Evolutionary conservation across 2,797 vertebrate genomes (phyloP), one percentile per base, ranked within the genome.

Genomic region (Megaceryle alcyon): DNA sequence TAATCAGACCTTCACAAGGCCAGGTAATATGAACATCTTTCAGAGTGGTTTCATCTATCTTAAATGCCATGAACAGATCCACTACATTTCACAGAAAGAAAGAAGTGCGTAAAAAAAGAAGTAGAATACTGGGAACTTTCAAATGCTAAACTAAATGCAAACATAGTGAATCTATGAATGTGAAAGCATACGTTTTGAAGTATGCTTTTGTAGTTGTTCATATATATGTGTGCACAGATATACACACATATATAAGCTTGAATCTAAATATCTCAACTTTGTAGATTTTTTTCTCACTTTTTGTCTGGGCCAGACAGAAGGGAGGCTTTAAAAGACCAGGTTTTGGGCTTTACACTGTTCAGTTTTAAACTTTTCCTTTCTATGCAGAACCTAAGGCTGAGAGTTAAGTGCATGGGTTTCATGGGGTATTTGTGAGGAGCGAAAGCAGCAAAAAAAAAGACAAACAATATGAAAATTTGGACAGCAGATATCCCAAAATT

Each of bases 1-100:
- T 90, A 97, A 97, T 98, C 96, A 98, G 93, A 97, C 48, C 76
- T 89, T 97, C 90, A 97, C 79, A 96, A 94, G 88, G 69, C 93
- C 87, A 94, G 87, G 92, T 95, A 96, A 94, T 96, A 97, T 96
- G 94, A 97, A 96, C 92, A 96, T 96, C 94, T 94, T 98, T 97
- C 86, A 95, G 94, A 95, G 86, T 84, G 70, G 57, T 94, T 94
- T 92, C 93, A 95, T 98, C 96, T 97, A 72, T 97, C 87, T 97
- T 93, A 94, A 63, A 66, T 86, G 83, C 86, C 88, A 76, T 70
- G 37, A 81, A 90, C n/a, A 26, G 90, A 94, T 80, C 54, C 68
- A 29, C 66, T 51, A 70, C 61, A 91, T 68, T 89, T 96, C 71
- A 92, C 93, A 95, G 95, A 90, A 12, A 71, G 41, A 95, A 95